Conservation (phyloP, 2,113 vertebrate species). For the Herpailurus yagouaroundi region DNA sequence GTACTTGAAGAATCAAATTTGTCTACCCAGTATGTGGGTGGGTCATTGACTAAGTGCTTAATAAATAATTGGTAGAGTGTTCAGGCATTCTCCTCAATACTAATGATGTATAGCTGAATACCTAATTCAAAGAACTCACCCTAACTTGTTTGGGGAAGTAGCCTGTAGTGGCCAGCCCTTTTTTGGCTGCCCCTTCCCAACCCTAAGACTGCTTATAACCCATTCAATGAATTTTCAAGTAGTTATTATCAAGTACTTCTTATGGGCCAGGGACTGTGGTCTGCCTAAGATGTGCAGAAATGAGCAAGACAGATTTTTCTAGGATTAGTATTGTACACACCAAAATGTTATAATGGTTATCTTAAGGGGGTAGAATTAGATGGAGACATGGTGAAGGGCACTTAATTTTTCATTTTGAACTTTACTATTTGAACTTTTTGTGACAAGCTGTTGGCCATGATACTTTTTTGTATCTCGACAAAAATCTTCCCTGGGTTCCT, state of each 20-base stretch:
- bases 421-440: neutral
- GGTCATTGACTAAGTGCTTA: neutral
- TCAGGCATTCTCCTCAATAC: neutral
- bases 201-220: neutral
- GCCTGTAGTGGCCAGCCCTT: neutral
- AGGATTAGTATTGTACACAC: neutral
- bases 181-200: neutral
- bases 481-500: neutral
- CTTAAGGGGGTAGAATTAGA: neutral
- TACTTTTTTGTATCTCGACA: neutral
- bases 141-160: slow-evolving; percentile 25
- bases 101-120: neutral
- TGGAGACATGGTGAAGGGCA: neutral
- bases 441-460: neutral
- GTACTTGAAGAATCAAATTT: neutral
- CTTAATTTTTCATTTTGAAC: neutral
- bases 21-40: neutral
- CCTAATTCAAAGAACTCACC: neutral
- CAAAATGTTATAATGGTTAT: slow-evolving; percentile 1
- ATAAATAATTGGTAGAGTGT: neutral
- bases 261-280: neutral
- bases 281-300: slow-evolving; percentile 1
- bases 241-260: slow-evolving; percentile 20
- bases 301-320: slow-evolving; percentile 16
- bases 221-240: slow-evolving; percentile 24